Percentiles rank a stretch among this genome's conserved stretches.
phyloP scores from a whole-genome alignment of 2,888 invertebrate species.

The Pteria penguin region DNA sequence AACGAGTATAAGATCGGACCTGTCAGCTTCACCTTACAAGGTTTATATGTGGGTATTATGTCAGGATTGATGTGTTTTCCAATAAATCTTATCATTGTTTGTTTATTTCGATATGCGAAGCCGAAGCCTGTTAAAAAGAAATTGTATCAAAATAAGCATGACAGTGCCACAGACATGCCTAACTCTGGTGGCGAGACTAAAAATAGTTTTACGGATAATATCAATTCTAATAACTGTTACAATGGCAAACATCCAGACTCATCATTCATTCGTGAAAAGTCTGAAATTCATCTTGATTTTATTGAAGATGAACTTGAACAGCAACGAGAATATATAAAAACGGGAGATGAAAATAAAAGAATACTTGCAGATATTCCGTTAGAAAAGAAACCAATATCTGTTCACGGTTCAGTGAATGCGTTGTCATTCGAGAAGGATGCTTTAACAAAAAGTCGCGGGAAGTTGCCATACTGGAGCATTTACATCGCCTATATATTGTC shows the following conservation, averaged over 20 bases:
- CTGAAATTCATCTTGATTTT: conserved; percentile 14
- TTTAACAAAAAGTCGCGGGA: conserved; percentile 21
- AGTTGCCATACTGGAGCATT: conserved; percentile 54
- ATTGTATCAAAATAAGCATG: conserved; percentile 3
- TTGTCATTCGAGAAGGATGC: conserved; percentile 22
- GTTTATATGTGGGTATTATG: conserved; percentile 57
- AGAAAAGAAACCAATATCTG: background rate
- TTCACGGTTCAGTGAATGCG: conserved; percentile 1
- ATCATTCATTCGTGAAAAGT: conserved; percentile 3
- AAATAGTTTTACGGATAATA: background rate
- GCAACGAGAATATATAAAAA: conserved; percentile 45
- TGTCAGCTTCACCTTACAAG: conserved; percentile 56
- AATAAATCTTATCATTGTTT: conserved; percentile 55
- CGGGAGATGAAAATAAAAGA: conserved; percentile 37
- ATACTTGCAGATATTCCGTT: conserved; percentile 2
- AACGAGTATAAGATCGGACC: conserved; percentile 59
- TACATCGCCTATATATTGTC: conserved; percentile 59
- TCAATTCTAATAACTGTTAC: background rate
- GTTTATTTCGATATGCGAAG: conserved; percentile 56
- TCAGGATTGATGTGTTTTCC: conserved; percentile 60
- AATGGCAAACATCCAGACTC: conserved; percentile 28
- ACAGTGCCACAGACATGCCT: background rate
- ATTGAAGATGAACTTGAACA: conserved; percentile 30
- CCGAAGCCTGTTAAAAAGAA: conserved; percentile 33
- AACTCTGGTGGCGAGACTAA: conserved; percentile 10